Base-by-base conservation (phyloP, 2,797 vertebrate species). In the Aldrovandia affinis region DNA sequence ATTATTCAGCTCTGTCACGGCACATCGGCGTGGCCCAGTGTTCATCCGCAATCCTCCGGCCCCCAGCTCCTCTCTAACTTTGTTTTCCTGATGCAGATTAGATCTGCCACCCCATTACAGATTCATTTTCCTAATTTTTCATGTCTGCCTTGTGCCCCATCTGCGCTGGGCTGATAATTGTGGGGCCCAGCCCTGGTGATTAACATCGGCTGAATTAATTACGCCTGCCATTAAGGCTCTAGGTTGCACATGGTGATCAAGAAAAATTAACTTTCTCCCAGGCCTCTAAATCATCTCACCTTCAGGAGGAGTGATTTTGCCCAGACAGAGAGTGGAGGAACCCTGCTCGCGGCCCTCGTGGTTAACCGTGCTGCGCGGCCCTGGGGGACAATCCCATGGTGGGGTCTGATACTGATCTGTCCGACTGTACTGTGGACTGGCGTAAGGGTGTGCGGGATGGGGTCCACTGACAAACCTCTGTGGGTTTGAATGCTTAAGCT, bases 131-230 rank as follows among this genome's bases (percentile, higher is more conserved):
- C 97, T 99, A 99, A 99, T 99, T 99, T 99, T 99, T 99, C 98
- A 99, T 99, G 98, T 99, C 98, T 98, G 97, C 96, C 95, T 97
- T 93, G 96, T 96, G 95, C 97, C 97, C 98, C 98, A 99, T 99
- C 98, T 99, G 98, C 97, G 97, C 96, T 93, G 96, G 97, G 95
- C 98, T 99, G 98, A 99, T 99, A 99, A 99, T 99, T 99, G 98
- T 98, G 94, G 96, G 98, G 97, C 97, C 97, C 98, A 97, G 97
- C 98, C 98, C 98, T 97, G 98, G 98, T 99, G 98, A 99, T 99
- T 99, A 99, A 98, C 98, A 99, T 99, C 98, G 98, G 98, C 98
- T 99, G 98, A 99, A 99, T 99, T 99, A 99, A 99, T 99, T 99
- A 99, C 96, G 96, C 96, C 97, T 97, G 97, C 98, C 98, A 99